Evolutionary conservation across 1,140 invertebrate species (phyloP).

Genomic region (Agrypnia vestita): DNA sequence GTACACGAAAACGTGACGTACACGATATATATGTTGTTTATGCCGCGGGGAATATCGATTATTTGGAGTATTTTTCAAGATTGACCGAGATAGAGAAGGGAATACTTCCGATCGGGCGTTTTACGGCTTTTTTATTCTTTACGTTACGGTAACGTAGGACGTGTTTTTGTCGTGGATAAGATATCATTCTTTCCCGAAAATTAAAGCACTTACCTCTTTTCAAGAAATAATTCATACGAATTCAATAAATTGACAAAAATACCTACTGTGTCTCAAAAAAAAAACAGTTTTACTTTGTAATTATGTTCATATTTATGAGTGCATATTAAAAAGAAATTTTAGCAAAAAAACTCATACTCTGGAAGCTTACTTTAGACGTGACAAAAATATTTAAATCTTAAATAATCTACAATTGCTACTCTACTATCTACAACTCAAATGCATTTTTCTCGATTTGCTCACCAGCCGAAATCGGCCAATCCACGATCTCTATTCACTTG

Average conservation of each 20-base stretch:
- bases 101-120: neutral
- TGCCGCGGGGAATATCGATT: neutral
- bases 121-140: neutral
- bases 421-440: too few species aligned
- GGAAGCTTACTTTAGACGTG: neutral
- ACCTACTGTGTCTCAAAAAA: too few species aligned
- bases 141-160: neutral
- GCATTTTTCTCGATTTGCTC: too few species aligned
- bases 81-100: neutral
- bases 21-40: conserved; percentile 9
- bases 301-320: too few species aligned
- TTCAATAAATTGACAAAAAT: too few species aligned
- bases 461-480: neutral
- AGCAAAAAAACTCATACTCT: neutral
- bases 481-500: too few species aligned
- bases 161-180: neutral
- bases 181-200: neutral
- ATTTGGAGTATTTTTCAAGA: conserved; percentile 16
- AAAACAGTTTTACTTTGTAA: too few species aligned
- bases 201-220: too few species aligned
- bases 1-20: too few species aligned
- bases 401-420: too few species aligned
- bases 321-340: neutral
- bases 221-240: too few species aligned
- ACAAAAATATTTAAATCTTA: neutral